Evolutionary conservation across 1,140 invertebrate species (phyloP), one percentile per base, ranked within the genome.

Genomic region (Drosophila trapezifrons): DNA sequence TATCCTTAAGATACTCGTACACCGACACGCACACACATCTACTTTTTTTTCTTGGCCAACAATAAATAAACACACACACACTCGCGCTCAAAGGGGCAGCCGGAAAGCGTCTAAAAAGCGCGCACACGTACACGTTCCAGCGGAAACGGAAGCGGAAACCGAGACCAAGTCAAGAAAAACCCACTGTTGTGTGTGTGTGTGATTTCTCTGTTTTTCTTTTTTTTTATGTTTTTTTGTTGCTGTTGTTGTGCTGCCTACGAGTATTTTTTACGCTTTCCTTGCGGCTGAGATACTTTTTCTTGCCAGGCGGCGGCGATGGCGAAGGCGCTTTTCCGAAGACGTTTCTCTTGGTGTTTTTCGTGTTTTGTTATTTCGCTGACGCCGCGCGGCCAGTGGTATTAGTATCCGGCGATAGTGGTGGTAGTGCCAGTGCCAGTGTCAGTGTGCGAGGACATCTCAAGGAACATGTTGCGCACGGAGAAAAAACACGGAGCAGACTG

Each of bases 391-490:
- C 51, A 35, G 18, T 65, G 18, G 65, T 70, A 62, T 40, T 78
- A 12, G 27, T 72, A 20, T 0, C 55, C n/a, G n/a, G n/a, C n/a
- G n/a, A n/a, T n/a, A 40, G 40, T 46, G 35, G 20, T 56, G 22
- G 20, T 56, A 27, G 25, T 56, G 22, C 17, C 29, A 64, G 13
- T 43, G 64, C 29, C 67, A 62, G 17, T 49, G 52, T 22, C 35
- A 29, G 27, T 54, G 47, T 69, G 47, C 63, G 79, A 76, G 51
- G 51, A 54, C 79, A 64, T 74, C 80, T 87, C 80, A 87, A 87
- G 80, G 62, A 90, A 89, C 84, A 90, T 89, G 84, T 89, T 89
- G 84, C 84, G 84, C 84, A 89, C 84, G 78, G 66, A 83, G 54
- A 86, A 89, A 86, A 84, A 89, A 87, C 84, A 79, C 80, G 45